Evolutionary conservation across 2,113 vertebrate species (phyloP), one percentile per base, ranked within the genome.

Genomic region (Podarcis cretensis): DNA sequence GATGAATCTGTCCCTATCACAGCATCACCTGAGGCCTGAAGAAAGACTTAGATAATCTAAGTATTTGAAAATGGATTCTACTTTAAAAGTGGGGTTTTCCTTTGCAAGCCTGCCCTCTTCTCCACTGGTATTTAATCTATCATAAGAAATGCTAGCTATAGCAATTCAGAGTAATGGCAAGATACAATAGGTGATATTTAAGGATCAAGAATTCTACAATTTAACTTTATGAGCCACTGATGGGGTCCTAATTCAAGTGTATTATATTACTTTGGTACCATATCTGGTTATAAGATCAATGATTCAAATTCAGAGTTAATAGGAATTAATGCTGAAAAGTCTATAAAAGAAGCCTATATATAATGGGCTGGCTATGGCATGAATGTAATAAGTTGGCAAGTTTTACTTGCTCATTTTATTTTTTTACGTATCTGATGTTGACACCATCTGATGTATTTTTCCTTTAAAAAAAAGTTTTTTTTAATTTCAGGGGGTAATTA

Each of bases 381-480:
- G 43, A 86, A 80, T 89, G 20, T 27, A 80, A 37, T 21, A 37
- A 66, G 73, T 87, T 73, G 77, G 83, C 74, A 88, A 91, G 75
- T 37, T 94, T 87, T 84, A 78, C 57, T 86, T 75, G 2, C 12
- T 83, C 48, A 32, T 79, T 79, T 78, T 75, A 32, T 83, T 74
- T 83, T 86, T 88, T 89, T 48, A 88, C 69, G 13, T 65, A 65
- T 48, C 48, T 86, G 80, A 91, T 85, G 79, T 1, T 83, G 86
- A 66, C 1, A 77, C 90, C 92, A 85, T 89, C 37, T 37, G 37
- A 37, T 83, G 74, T 81, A 76, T 85, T 0, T 65, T 0, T 32
- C 83, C 84, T 92, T 71, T 87, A 92, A 74, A 92, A 71, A 25
- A 92, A 71, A 25, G 40, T 80, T 54, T 80, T 80, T 1, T 66